Evolutionary conservation across 2,113 vertebrate species (phyloP).

Genomic region (Limanda limanda): DNA sequence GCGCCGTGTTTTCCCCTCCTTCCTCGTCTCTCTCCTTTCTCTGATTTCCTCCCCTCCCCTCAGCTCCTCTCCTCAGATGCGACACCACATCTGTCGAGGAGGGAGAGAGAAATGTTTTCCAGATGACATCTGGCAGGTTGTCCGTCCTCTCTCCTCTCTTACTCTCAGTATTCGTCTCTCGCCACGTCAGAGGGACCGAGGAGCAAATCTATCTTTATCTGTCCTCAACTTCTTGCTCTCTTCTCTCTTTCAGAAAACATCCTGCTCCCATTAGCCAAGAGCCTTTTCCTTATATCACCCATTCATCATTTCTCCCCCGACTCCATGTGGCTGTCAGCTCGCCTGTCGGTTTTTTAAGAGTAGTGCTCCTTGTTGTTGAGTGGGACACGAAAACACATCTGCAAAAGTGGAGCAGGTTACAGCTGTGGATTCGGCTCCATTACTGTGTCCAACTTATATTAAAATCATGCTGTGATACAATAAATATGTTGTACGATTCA

Average conservation of each 20-base stretch:
- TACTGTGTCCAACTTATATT: no score
- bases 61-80: slow-evolving; percentile 1
- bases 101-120: slow-evolving; percentile 19
- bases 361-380: slow-evolving; percentile 22
- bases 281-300: slow-evolving; percentile 32
- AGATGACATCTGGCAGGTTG: slow-evolving; percentile 41
- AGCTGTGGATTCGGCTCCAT: slow-evolving; percentile 2
- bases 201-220: slow-evolving; percentile 8
- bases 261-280: slow-evolving; percentile 35
- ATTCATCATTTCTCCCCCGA: slow-evolving; percentile 35
- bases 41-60: slow-evolving; percentile 7
- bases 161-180: slow-evolving; percentile 6
- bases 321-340: slow-evolving; percentile 25
- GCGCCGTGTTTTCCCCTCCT: not conserved
- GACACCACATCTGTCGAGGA: slow-evolving; percentile 34
- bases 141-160: not conserved
- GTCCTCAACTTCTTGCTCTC: slow-evolving; percentile 8
- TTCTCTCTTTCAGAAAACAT: slow-evolving; percentile 43
- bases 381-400: slow-evolving; percentile 5
- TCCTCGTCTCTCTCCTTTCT: not conserved
- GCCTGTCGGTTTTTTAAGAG: slow-evolving; percentile 21
- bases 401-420: not conserved
- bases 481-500: not conserved
- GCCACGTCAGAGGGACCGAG: slow-evolving; percentile 16
- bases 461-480: no score